A percentile compares a stretch with the other conserved stretches of the same genome.
Evolutionary conservation across 2,113 vertebrate species (phyloP).

Genomic region (Okapia johnstoni): DNA sequence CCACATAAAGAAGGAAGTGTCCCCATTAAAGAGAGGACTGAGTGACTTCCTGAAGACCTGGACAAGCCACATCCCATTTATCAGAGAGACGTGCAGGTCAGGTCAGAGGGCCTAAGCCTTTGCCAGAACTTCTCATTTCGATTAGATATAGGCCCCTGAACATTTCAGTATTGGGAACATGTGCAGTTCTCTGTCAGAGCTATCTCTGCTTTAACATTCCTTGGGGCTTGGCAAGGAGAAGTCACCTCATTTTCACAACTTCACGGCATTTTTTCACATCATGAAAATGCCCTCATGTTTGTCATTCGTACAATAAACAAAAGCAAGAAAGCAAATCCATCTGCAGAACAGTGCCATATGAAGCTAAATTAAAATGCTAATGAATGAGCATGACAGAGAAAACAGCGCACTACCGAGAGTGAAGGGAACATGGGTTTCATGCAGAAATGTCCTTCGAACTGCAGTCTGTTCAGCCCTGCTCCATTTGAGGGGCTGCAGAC

Average conservation of each 20-base stretch:
- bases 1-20: background rate
- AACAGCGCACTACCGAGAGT: background rate
- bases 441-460: background rate
- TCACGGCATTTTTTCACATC: constrained; percentile 12
- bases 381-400: background rate
- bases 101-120: background rate
- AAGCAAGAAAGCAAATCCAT: constrained; percentile 49
- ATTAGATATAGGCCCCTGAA: background rate
- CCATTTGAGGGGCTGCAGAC: background rate
- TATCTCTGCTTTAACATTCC: constrained; percentile 1
- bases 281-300: constrained; percentile 46
- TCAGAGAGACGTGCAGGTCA: background rate
- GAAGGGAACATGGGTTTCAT: background rate
- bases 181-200: background rate
- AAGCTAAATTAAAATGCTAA: constrained; percentile 56
- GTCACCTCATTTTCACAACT: constrained; percentile 21
- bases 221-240: constrained; percentile 3
- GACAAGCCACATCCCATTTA: background rate
- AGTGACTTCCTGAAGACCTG: background rate
- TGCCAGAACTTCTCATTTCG: background rate
- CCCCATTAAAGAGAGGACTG: background rate
- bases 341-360: constrained; percentile 8
- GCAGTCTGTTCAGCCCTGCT: background rate
- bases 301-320: constrained; percentile 33
- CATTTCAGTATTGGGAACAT: background rate